Conservation (phyloP, 2,113 vertebrate species). For the Fulica atra region DNA sequence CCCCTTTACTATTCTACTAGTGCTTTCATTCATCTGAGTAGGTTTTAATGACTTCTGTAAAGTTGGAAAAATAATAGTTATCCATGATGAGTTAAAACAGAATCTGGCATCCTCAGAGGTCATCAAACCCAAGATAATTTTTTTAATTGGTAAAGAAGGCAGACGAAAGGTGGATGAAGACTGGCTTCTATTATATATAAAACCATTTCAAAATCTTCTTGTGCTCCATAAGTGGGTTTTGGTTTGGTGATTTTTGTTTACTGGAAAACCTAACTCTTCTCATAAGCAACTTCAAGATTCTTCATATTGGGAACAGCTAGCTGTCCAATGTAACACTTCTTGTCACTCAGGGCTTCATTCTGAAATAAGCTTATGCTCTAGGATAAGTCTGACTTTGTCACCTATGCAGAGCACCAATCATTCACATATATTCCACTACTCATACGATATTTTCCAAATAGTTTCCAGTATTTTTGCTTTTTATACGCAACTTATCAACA, state of each 20-base stretch:
- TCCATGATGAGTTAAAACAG: not conserved
- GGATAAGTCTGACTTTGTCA: not conserved
- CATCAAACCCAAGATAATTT: not conserved
- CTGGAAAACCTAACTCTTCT: not conserved
- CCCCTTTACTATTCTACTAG: not conserved
- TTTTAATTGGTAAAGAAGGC: not conserved
- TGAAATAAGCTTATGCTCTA: not conserved
- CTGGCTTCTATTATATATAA: not conserved
- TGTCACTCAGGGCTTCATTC: not conserved
- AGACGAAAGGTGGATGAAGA: not conserved
- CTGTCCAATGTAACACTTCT: not conserved
- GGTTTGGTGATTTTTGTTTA: fast-evolving
- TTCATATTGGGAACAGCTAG: not conserved
- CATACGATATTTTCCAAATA: not conserved
- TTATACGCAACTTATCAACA: not conserved
- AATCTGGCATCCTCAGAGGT: not conserved
- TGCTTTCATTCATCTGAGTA: not conserved
- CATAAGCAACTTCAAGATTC: not conserved
- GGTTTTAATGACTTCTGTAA: not conserved
- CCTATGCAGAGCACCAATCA: not conserved
- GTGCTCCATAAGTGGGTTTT: not conserved
- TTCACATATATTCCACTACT: not conserved
- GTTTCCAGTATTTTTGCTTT: not conserved
- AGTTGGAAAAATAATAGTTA: not conserved
- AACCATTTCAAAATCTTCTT: not conserved